These are phyloP conservation scores for Furcula furcula DNA, from an alignment of 2,888 invertebrate genomes.

Conservation along the genomic window DNA sequence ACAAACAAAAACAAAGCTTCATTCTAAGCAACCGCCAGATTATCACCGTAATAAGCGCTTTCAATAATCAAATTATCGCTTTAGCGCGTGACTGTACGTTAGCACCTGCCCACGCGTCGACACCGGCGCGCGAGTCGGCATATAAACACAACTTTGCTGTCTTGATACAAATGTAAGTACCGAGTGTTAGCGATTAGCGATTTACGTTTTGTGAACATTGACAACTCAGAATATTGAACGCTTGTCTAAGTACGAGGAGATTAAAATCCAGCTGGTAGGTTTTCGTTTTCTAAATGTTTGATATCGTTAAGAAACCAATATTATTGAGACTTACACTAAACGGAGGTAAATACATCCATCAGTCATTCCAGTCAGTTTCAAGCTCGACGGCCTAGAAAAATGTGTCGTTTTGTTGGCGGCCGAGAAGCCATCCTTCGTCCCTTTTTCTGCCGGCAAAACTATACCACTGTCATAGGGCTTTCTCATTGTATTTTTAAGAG, in stretches of 20 bases:
- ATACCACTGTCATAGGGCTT: no score
- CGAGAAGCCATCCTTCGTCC: no score
- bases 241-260: background rate
- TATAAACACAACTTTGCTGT: slow-evolving; percentile 34
- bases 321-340: background rate
- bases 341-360: no score
- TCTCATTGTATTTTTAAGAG: no score
- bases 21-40: slow-evolving; percentile 9
- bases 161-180: slow-evolving; percentile 1
- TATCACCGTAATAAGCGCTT: slow-evolving; percentile 27
- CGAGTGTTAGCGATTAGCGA: slow-evolving; percentile 7
- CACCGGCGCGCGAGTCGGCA: no score
- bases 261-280: no score
- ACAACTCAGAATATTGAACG: background rate
- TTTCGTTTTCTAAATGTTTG: no score
- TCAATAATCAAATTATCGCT: slow-evolving; percentile 20
- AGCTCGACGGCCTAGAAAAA: no score
- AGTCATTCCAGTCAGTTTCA: no score
- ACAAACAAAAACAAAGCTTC: background rate
- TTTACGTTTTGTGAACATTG: background rate
- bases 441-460: no score
- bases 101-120: slow-evolving; percentile 47
- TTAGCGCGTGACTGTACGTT: slow-evolving; percentile 34
- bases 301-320: no score
- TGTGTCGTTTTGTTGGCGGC: no score